These are phyloP conservation scores for Nothobranchius furzeri DNA, from an alignment of 2,113 vertebrate genomes.

Conservation along the genomic window DNA sequence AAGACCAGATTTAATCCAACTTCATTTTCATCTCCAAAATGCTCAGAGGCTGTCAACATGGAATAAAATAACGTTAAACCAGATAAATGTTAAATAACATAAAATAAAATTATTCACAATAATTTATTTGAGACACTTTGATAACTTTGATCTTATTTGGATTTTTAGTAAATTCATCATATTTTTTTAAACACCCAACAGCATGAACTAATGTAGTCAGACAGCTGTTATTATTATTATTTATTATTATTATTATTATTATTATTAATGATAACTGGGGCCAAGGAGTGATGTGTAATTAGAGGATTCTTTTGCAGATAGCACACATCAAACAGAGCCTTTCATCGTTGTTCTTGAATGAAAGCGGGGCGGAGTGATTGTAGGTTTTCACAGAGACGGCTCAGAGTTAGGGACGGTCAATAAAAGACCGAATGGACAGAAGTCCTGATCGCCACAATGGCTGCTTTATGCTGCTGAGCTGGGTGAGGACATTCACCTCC, in stretches of 20 bases:
- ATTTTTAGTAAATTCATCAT: no score
- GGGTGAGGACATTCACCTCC: slow-evolving; percentile 31
- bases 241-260: no score
- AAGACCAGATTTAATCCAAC: no score
- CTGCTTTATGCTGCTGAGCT: slow-evolving; percentile 49
- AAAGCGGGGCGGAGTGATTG: slow-evolving; percentile 16
- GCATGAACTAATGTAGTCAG: slow-evolving; percentile 3
- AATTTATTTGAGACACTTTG: no score
- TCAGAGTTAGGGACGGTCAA: slow-evolving; percentile 1
- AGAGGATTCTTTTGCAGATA: slow-evolving; percentile 43
- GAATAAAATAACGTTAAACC: no score
- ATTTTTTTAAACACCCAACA: no score
- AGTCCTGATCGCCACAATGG: slow-evolving; percentile 32
- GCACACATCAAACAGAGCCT: slow-evolving; percentile 30
- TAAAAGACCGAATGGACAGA: slow-evolving; percentile 16
- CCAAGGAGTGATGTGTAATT: slow-evolving; percentile 36
- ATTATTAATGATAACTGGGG: not conserved
- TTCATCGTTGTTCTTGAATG: slow-evolving; percentile 41
- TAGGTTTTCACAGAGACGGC: slow-evolving; percentile 10
- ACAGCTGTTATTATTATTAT: slow-evolving; percentile 13
- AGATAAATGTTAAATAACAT: no score
- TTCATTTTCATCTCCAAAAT: no score
- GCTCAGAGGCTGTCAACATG: no score
- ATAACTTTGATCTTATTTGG: no score
- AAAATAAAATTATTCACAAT: no score